Base-by-base conservation (phyloP, 2,797 vertebrate species). In the Gastrophryne carolinensis region DNA sequence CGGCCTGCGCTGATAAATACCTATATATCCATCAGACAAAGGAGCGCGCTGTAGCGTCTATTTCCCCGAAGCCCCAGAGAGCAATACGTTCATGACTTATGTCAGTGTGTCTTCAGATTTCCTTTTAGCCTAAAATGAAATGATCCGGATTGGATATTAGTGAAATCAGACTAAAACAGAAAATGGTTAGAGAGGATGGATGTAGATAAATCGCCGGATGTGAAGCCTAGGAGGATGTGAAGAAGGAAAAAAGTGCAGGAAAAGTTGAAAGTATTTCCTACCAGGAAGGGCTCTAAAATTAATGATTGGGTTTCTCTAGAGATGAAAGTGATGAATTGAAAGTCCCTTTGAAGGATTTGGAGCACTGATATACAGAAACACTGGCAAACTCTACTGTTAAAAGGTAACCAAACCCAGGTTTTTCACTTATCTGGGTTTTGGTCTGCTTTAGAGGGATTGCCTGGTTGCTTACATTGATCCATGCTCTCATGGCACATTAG, bases 1-100 rank as follows among this genome's bases (percentile, higher is more conserved):
- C 41, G 6, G 50, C 24, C 23, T 12, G 34, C 26, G 29, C 12
- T 13, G n/a, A 29, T 58, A 53, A 70, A 30, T 44, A 41, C 34
- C 41, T 41, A 24, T 41, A 30, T 44, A 58, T 29, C 2, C n/a
- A 12, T n/a, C 37, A 32, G 17, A 6, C 27, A 58, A 71, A 35
- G 44, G 23, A 27, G 35, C 24, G 39, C 26, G 19, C 4, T 27
- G 15, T 10, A 13, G 63, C 17, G 5, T 12, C 3, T 32, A 26
- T 41, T 13, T 7, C 19, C 35, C 23, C 11, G 41, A n/a, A 27
- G n/a, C 23, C 65, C 34, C 4, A 2, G 72, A 29, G 62, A 74
- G 17, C 27, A 44, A 69, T 63, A 69, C 61, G 41, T 62, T 24
- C 56, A 69, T 76, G 57, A 76, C 32, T 75, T 67, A 75, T 75